These are phyloP conservation scores for Drosophila guanche DNA, from an alignment of 1,140 invertebrate species.

Conservation along the genomic window DNA sequence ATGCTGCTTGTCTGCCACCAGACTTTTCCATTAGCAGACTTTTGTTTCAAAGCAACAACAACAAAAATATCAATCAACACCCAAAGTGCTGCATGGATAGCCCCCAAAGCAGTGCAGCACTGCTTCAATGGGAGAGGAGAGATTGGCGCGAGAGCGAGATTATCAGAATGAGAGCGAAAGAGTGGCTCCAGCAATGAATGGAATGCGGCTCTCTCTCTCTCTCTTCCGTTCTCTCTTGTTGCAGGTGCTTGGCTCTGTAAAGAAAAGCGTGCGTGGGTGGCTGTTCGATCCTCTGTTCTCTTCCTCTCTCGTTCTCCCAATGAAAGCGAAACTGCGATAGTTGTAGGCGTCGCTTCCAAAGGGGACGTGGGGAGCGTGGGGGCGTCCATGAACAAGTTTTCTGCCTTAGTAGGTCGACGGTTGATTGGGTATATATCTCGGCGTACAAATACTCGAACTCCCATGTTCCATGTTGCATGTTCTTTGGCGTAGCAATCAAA, in stretches of 20 bases:
- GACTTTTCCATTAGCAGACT: slow-evolving; percentile 74
- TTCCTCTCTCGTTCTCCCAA: slow-evolving; percentile 2
- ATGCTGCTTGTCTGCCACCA: slow-evolving; percentile 58
- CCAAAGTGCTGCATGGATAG: slow-evolving; percentile 44
- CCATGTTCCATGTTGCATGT: slow-evolving; percentile 11
- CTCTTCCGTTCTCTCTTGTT: slow-evolving; percentile 24
- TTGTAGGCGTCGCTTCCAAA: no score
- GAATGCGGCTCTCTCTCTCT: slow-evolving; percentile 53
- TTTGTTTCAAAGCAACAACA: slow-evolving; percentile 62
- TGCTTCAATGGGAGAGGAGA: slow-evolving; percentile 17
- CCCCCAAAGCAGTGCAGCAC: slow-evolving; percentile 59
- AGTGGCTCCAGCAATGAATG: slow-evolving; percentile 44
- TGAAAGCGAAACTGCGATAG: slow-evolving; percentile 46
- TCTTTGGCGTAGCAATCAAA: slow-evolving; percentile 53
- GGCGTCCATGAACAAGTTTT: slow-evolving; percentile 50
- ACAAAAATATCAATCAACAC: slow-evolving; percentile 78
- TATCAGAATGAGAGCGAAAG: neutral
- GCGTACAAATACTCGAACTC: neutral
- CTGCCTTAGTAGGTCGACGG: slow-evolving; percentile 49
- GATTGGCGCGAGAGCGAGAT: slow-evolving; percentile 1
- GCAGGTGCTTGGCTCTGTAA: slow-evolving; percentile 43
- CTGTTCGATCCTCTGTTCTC: slow-evolving; percentile 25
- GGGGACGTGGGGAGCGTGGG: slow-evolving; percentile 8
- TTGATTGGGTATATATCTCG: slow-evolving; percentile 53
- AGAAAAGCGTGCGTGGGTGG: slow-evolving; percentile 42